Conservation (phyloP, 2,113 vertebrate species). For the Dipodomys spectabilis region DNA sequence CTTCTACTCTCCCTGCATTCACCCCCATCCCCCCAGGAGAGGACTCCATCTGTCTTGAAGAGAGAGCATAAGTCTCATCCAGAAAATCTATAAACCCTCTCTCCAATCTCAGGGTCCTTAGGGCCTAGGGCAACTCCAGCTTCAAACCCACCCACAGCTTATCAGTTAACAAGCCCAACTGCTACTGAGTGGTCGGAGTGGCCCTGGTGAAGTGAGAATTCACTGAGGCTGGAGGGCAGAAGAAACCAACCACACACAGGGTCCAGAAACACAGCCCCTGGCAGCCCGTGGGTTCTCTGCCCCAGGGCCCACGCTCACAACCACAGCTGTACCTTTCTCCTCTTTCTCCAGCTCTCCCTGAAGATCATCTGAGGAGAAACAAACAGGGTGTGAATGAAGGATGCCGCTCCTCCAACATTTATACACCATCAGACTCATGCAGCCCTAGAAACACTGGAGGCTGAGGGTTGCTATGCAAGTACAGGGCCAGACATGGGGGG, state of each 20-base stretch:
- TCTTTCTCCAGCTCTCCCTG: slow-evolving; percentile 86
- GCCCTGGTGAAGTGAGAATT: neutral
- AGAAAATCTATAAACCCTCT: neutral
- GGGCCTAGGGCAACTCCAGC: neutral
- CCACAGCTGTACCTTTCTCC: slow-evolving; percentile 84
- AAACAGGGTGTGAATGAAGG: neutral
- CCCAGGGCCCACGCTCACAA: neutral
- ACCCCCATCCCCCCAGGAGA: neutral
- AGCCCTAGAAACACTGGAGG: neutral
- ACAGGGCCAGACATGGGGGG: neutral
- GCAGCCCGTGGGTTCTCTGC: neutral
- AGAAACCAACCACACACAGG: neutral
- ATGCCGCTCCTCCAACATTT: neutral
- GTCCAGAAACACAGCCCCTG: neutral
- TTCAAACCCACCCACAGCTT: neutral
- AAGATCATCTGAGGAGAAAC: slow-evolving; percentile 82
- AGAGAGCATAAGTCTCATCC: neutral
- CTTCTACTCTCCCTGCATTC: neutral
- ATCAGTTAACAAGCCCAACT: neutral
- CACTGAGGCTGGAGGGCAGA: neutral
- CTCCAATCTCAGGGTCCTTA: neutral
- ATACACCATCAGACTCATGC: neutral
- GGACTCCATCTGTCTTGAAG: neutral
- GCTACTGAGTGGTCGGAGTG: neutral
- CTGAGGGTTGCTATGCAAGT: neutral